These are phyloP conservation scores for Dendrocincla fuliginosa DNA, from an alignment of 2,797 vertebrate genomes.

Conservation along the genomic window DNA sequence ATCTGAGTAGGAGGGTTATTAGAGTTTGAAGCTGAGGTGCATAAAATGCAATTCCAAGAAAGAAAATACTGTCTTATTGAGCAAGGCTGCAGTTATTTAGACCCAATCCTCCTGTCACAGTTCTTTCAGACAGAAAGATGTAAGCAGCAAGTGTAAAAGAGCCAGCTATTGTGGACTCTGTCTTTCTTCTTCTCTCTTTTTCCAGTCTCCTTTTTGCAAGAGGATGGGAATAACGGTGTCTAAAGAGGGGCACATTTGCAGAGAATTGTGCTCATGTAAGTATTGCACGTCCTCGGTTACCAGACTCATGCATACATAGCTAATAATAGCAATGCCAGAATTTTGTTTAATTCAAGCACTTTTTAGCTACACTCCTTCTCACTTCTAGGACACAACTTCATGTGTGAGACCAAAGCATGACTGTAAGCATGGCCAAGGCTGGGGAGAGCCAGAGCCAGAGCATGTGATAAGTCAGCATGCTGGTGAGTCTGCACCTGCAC, in stretches of 20 bases:
- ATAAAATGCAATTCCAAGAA: background rate
- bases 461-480: background rate
- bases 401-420: background rate
- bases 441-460: background rate
- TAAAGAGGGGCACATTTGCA: background rate
- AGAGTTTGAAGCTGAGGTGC: background rate
- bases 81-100: background rate
- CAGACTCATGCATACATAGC: background rate
- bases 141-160: background rate
- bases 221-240: background rate
- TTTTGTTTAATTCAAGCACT: background rate
- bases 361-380: background rate
- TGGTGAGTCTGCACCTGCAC: background rate
- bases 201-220: background rate
- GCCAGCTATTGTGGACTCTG: background rate
- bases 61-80: background rate
- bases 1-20: background rate
- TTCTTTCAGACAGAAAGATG: background rate
- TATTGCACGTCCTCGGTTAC: fast-evolving
- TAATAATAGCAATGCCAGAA: background rate
- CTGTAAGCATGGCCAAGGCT: background rate
- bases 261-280: background rate
- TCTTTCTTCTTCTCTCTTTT: background rate
- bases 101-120: background rate
- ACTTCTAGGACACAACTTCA: background rate